Conservation (phyloP, 2,888 invertebrate species). For the Calameuta pallipes region DNA sequence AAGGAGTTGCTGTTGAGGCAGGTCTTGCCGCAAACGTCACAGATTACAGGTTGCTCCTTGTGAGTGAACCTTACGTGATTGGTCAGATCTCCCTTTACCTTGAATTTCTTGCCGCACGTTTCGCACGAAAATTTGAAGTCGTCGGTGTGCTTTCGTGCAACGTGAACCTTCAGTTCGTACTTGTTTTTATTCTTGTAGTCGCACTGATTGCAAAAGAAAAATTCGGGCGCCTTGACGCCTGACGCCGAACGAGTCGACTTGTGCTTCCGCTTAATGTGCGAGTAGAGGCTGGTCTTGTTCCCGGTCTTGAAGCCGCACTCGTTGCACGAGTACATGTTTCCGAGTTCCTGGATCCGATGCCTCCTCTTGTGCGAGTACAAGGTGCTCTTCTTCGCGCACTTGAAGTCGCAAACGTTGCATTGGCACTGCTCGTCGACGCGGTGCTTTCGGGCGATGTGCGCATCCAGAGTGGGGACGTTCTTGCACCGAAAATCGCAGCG, state of each 20-base stretch:
- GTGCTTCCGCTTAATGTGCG: slow-evolving; percentile 59
- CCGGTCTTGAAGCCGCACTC: slow-evolving; percentile 56
- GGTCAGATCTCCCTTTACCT: slow-evolving; percentile 17
- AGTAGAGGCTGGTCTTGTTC: slow-evolving; percentile 54
- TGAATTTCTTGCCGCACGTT: slow-evolving; percentile 19
- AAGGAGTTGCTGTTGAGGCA: slow-evolving; percentile 59
- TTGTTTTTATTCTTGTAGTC: slow-evolving; percentile 53
- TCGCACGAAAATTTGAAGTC: slow-evolving; percentile 21
- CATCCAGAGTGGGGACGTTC: slow-evolving; percentile 23
- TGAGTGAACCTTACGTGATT: slow-evolving; percentile 22
- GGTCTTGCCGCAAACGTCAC: slow-evolving; percentile 59
- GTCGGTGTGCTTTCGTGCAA: slow-evolving; percentile 29
- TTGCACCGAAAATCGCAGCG: slow-evolving; percentile 38
- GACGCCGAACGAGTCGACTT: slow-evolving; percentile 26
- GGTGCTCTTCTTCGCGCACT: slow-evolving; percentile 51
- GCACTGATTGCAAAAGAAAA: slow-evolving; percentile 47
- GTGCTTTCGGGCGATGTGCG: slow-evolving; percentile 38
- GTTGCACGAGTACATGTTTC: slow-evolving; percentile 49
- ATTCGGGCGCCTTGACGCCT: slow-evolving; percentile 25
- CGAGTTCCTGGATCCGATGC: slow-evolving; percentile 35
- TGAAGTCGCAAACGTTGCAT: slow-evolving; percentile 56
- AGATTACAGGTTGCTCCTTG: slow-evolving; percentile 23
- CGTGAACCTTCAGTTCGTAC: slow-evolving; percentile 53
- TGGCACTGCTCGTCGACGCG: slow-evolving; percentile 26
- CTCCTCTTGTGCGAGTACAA: slow-evolving; percentile 55